Base-by-base conservation (phyloP, 1,140 invertebrate genomes). In the Kradibia gibbosae region DNA sequence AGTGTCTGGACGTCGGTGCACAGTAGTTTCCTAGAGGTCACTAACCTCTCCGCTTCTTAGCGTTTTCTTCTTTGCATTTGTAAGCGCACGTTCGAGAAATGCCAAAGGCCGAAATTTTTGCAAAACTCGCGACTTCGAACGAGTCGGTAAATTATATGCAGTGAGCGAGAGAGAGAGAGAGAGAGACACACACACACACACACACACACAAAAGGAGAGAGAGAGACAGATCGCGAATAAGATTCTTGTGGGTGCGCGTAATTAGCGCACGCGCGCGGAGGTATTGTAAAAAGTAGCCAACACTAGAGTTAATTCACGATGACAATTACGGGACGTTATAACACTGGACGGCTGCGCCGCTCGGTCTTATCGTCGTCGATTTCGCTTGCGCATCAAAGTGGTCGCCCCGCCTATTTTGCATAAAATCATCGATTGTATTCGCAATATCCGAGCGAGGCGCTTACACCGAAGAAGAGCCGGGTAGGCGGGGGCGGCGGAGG, bases 11-110 rank as follows among this genome's bases (percentile, higher is more conserved):
- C 79, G 15, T 55, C 45, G 72, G 50, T 81, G 73, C 60, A 60
- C 39, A 42, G 65, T 48, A 79, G 36, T 79, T 82, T 82, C 39
- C 76, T 75, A 79, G 76, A 82, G 81, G 81, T 82, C 81, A 82
- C 81, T 82, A 82, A 55, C 81, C 81, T 75, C 70, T 75, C 28
- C 20, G 10, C 57, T 50, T 39, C 55, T 53, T 75, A 28, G 39
- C 42, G 70, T 15, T 80, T 60, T 73, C 55, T 34, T 28, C 22
- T 53, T 57, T 7, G 34, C 67, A 34, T 53, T 39, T 45, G 60
- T 67, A 10, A 17, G 60, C 45, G 36, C 17, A 28, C 53, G 75
- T 28, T 62, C 45, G 65, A 22, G 36, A 10, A 53, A 31, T 0
- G 22, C n/a, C 57, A 39, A 45, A 80, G 78, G 39, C 70, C 71